These are phyloP conservation scores for Thecophora atra DNA, from an alignment of 2,888 invertebrate genomes.

Conservation along the genomic window DNA sequence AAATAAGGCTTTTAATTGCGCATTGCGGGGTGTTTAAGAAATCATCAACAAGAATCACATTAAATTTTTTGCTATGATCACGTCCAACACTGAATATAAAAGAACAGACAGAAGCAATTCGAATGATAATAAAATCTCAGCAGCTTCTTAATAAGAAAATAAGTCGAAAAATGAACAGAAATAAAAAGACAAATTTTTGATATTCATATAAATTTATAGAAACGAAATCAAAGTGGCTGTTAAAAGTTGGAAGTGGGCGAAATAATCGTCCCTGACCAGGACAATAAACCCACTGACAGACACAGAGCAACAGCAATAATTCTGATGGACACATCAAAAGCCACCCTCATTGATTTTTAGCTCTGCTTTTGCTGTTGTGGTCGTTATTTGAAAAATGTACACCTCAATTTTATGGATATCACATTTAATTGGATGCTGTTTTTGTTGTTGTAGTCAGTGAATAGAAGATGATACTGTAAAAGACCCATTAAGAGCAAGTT, in stretches of 20 bases:
- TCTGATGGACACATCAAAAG: neutral
- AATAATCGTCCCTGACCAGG: constrained; percentile 36
- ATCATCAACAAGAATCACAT: too few relatives aligned
- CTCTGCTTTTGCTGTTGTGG: constrained; percentile 3
- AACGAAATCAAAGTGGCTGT: constrained; percentile 16
- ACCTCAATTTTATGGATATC: constrained; percentile 26
- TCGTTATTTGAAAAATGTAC: constrained; percentile 31
- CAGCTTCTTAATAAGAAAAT: too few relatives aligned
- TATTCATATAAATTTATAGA: constrained; percentile 9
- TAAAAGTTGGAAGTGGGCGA: neutral
- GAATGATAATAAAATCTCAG: too few relatives aligned
- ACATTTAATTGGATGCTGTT: constrained; percentile 22
- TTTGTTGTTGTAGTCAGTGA: constrained; percentile 10
- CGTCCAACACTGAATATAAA: too few relatives aligned
- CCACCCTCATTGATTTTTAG: constrained; percentile 18
- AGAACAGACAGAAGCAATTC: too few relatives aligned
- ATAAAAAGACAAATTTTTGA: neutral
- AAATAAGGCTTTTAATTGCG: neutral
- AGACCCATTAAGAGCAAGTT: neutral
- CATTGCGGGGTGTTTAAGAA: neutral
- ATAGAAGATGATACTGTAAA: too few relatives aligned
- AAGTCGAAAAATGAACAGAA: too few relatives aligned
- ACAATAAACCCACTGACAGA: constrained; percentile 18
- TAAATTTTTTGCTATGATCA: too few relatives aligned
- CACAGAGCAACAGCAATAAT: neutral